These are phyloP conservation scores for Cuniculus paca DNA, from an alignment of 2,797 vertebrate species.

Conservation along the genomic window DNA sequence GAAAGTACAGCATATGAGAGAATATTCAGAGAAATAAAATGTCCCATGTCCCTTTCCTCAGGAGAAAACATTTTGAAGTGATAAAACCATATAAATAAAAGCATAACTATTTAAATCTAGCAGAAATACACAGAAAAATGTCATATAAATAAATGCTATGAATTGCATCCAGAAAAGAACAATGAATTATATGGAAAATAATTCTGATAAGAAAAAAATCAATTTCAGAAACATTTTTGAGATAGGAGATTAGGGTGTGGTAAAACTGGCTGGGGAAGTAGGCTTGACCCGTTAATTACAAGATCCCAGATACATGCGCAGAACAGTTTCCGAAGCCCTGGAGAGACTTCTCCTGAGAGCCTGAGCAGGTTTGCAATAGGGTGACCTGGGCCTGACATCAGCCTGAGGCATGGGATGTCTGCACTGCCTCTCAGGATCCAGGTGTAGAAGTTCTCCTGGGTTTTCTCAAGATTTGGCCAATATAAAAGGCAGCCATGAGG, in stretches of 20 bases:
- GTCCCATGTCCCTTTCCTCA: neutral
- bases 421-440: neutral
- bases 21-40: conserved; percentile 32
- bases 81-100: neutral
- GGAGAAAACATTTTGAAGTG: neutral
- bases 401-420: neutral
- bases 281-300: neutral
- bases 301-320: neutral
- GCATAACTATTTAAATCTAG: neutral
- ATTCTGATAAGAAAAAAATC: neutral
- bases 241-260: neutral
- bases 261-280: neutral
- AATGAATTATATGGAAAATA: neutral
- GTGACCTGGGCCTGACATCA: neutral
- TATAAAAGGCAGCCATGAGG: neutral
- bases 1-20: neutral
- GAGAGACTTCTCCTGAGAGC: neutral
- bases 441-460: neutral
- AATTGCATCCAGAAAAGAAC: neutral
- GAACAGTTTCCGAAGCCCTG: neutral
- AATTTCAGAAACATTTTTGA: neutral
- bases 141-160: neutral
- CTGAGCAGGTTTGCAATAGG: neutral
- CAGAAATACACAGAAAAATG: neutral
- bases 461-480: neutral